Evolutionary conservation across 2,888 invertebrate species (phyloP).

Genomic region (Rambutsinella grinnellia): DNA sequence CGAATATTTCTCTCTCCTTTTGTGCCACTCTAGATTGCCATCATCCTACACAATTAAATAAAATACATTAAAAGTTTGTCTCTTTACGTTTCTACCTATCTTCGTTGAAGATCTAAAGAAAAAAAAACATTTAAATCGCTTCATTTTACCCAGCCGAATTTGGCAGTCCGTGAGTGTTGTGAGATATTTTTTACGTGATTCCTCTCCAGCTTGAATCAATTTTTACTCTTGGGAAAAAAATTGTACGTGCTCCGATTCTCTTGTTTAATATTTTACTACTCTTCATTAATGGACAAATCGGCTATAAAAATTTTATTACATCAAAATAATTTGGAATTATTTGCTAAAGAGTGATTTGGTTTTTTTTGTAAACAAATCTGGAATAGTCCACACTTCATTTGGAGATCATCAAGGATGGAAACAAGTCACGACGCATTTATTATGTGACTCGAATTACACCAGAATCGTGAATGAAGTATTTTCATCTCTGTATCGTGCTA

Average conservation of each 20-base stretch:
- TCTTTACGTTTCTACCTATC: not conserved
- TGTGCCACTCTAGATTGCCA: not conserved
- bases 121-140: too few species aligned
- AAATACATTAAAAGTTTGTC: not conserved
- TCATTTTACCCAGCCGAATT: conserved; percentile 24
- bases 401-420: conserved; percentile 5
- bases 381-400: not conserved
- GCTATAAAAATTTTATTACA: not conserved
- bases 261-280: not conserved
- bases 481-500: not conserved
- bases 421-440: conserved; percentile 42
- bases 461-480: conserved; percentile 28
- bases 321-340: not conserved
- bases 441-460: conserved; percentile 6
- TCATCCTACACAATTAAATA: not conserved
- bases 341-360: not conserved
- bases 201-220: not conserved
- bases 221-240: conserved; percentile 1
- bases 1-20: not conserved
- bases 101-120: not conserved
- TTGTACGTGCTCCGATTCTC: not conserved
- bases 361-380: not conserved
- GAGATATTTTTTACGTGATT: not conserved
- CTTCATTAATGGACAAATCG: not conserved
- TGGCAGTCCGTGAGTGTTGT: conserved; percentile 15